Evolutionary conservation across 2,888 invertebrate species (phyloP), one percentile per base, ranked within the genome.

Genomic region (Acleris emargana): DNA sequence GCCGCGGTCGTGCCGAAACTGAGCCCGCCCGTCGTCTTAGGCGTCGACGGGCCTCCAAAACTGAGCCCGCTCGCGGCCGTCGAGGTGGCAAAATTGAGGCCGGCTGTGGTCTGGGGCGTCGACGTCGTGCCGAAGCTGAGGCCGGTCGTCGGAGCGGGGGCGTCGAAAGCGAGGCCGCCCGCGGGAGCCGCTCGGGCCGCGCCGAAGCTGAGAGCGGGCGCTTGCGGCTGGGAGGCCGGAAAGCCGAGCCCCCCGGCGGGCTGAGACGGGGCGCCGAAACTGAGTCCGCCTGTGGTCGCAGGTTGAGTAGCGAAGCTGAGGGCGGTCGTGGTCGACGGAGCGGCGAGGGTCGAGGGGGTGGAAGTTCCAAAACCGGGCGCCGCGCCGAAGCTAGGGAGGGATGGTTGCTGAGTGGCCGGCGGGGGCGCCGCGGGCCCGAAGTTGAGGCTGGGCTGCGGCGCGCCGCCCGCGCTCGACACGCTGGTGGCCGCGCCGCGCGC

Each of bases 91-190:
- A 55, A 71, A 68, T 53, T 60, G 28, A 72, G 67, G 38, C 68
- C 69, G 25, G 13, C 25, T 1, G 67, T 43, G 6, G 69, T 42
- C 50, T 54, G 61, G 43, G 70, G 52, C 9, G 62, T 68, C 5
- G 75, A 64, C 11, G 76, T 62, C 0, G 74, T 59, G 0, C 77
- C 78, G 51, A 81, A 80, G 60, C 69, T 72, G 7, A 77, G 66
- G 5, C 59, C 42, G 2, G 70, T 43, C 22, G 71, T 32, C 9
- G 73, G 64, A 4, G 71, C 58, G 4, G 63, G 28, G 5, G 57
- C 51, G 3, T 73, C 73, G 49, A 81, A 79, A 64, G 53, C 68
- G n/a, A 76, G 69, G 1, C 45, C 45, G 5, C 70, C 71, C 2
- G 73, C 67, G n/a, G 73, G 28, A 58, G 7, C 72, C 1, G 55